Evolutionary conservation across 2,888 invertebrate species (phyloP).

Genomic region (Anthrax anthrax): DNA sequence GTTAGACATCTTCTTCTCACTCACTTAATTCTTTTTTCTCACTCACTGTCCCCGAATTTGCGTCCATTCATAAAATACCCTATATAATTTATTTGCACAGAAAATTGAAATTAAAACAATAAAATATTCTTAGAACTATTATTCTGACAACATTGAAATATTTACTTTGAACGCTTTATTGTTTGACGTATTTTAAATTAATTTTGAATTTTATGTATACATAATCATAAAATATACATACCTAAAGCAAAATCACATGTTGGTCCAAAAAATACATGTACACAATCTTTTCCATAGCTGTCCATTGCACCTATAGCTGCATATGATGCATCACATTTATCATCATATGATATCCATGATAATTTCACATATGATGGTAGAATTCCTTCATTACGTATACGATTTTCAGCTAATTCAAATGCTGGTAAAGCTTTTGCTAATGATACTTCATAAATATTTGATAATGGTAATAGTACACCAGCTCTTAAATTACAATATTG

Average conservation of each 20-base stretch:
- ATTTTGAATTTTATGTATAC: too few species aligned
- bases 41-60: too few species aligned
- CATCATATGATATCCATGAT: constrained; percentile 49
- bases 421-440: constrained; percentile 46
- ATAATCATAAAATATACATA: too few species aligned
- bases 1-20: too few species aligned
- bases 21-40: too few species aligned
- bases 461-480: constrained; percentile 49
- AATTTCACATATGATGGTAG: constrained; percentile 46
- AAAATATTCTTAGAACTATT: too few species aligned
- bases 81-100: too few species aligned
- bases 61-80: too few species aligned
- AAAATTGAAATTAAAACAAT: too few species aligned
- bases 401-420: constrained; percentile 44
- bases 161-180: too few species aligned
- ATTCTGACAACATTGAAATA: too few species aligned
- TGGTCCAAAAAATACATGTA: constrained; percentile 67
- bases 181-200: too few species aligned
- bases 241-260: constrained; percentile 69
- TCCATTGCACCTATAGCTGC: constrained; percentile 59
- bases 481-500: constrained; percentile 45
- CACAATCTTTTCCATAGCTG: constrained; percentile 52
- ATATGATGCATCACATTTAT: constrained; percentile 57
- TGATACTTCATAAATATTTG: constrained; percentile 40
- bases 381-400: constrained; percentile 37